Evolutionary conservation across 2,113 vertebrate species (phyloP).

Genomic region (Onychostruthus taczanowskii): DNA sequence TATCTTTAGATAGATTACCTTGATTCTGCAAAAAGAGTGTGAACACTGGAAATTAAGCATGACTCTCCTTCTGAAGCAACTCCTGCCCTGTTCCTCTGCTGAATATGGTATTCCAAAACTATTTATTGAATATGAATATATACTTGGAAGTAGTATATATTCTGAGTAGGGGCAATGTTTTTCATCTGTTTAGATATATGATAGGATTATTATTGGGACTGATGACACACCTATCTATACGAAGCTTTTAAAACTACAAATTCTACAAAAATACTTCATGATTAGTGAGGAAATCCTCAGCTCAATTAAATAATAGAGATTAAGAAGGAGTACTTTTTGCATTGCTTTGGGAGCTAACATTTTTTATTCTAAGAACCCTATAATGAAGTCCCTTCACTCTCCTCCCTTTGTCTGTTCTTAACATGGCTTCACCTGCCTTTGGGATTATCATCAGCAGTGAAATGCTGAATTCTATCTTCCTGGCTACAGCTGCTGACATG

Average conservation of each 20-base stretch:
- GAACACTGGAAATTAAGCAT: not conserved
- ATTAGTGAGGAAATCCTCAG: not conserved
- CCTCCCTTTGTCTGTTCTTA: not conserved
- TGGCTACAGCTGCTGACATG: not conserved
- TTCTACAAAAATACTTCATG: not conserved
- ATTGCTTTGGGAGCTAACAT: not conserved
- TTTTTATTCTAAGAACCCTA: not conserved
- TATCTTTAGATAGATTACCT: not conserved
- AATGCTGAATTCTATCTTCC: not conserved
- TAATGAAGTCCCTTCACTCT: not conserved
- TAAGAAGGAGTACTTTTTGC: not conserved
- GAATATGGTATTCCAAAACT: not conserved
- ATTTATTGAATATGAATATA: not conserved
- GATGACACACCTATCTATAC: not conserved
- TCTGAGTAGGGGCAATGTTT: not conserved
- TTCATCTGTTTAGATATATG: not conserved
- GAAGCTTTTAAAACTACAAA: not conserved
- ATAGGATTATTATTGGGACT: not conserved
- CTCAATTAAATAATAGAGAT: not conserved
- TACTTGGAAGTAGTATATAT: not conserved
- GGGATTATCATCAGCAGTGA: not conserved
- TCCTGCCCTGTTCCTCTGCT: not conserved
- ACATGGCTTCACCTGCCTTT: not conserved
- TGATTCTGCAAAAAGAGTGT: not conserved
- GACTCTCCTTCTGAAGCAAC: not conserved